phyloP scores from a whole-genome alignment of 2,797 vertebrate species.

The Sebastes cheni region DNA sequence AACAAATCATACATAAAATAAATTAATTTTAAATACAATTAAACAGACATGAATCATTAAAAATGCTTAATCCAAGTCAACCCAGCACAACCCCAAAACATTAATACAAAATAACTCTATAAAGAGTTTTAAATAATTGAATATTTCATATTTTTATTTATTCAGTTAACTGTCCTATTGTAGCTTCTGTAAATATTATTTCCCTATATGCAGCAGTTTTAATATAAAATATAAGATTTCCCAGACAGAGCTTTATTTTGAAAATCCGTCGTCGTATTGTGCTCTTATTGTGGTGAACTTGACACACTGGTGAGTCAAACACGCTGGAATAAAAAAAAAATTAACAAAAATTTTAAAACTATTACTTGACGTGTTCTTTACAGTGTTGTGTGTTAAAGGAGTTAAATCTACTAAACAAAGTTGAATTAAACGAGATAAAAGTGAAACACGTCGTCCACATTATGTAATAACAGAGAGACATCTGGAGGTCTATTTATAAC shows the following conservation, averaged over 20 bases:
- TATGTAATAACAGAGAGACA: constrained; percentile 44
- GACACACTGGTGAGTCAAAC: not conserved
- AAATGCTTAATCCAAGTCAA: not conserved
- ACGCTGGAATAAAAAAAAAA: not conserved
- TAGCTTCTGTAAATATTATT: not conserved
- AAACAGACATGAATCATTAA: not conserved
- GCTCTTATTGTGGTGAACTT: not conserved
- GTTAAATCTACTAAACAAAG: not conserved
- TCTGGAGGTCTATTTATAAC: constrained; percentile 65
- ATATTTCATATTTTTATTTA: not conserved
- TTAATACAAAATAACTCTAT: too few species aligned
- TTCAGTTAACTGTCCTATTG: not conserved
- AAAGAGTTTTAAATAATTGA: not conserved
- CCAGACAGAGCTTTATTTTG: not conserved
- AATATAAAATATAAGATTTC: not conserved
- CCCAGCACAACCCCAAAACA: too few species aligned
- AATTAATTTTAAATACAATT: too few species aligned
- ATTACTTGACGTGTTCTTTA: not conserved
- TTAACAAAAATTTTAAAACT: not conserved
- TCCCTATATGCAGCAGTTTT: not conserved
- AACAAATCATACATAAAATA: too few species aligned
- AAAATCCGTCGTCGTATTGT: not conserved
- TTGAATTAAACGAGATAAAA: too few species aligned
- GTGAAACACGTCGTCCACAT: not conserved
- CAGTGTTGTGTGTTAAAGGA: not conserved